These are phyloP conservation scores for Palaemon carinicauda DNA, from an alignment of 1,140 invertebrate genomes.

Conservation along the genomic window DNA sequence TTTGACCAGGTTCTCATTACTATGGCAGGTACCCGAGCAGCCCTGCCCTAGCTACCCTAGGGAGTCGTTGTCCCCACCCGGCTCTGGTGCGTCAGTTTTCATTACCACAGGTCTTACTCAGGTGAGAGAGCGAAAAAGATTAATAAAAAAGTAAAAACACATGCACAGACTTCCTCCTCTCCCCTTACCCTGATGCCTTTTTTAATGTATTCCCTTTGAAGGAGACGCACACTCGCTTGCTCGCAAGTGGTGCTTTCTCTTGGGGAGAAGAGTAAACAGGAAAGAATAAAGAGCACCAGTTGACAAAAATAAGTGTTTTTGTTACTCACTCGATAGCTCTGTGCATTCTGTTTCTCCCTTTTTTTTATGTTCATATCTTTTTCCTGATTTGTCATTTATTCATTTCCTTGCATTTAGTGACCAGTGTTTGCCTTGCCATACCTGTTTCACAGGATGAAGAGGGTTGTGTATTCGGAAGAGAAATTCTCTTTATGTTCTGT, in stretches of 20 bases:
- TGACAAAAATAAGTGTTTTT: too few relatives aligned
- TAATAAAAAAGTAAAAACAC: background rate
- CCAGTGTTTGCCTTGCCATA: too few relatives aligned
- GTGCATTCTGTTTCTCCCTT: background rate
- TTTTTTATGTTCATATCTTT: background rate
- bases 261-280: too few relatives aligned
- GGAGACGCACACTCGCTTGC: too few relatives aligned
- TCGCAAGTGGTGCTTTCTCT: too few relatives aligned
- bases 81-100: slow-evolving; percentile 36
- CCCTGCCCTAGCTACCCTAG: slow-evolving; percentile 28
- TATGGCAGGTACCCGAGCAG: slow-evolving; percentile 31
- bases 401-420: background rate
- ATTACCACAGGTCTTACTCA: slow-evolving; percentile 31
- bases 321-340: background rate
- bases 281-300: too few relatives aligned
- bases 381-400: too few relatives aligned
- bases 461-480: too few relatives aligned
- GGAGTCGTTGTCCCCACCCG: slow-evolving; percentile 11
- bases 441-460: too few relatives aligned
- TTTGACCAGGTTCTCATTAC: background rate
- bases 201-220: background rate
- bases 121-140: slow-evolving; percentile 17
- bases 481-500: too few relatives aligned
- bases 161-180: background rate
- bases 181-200: background rate